Conservation (phyloP, 2,888 invertebrate genomes). For the Frankliniella intonsa region DNA sequence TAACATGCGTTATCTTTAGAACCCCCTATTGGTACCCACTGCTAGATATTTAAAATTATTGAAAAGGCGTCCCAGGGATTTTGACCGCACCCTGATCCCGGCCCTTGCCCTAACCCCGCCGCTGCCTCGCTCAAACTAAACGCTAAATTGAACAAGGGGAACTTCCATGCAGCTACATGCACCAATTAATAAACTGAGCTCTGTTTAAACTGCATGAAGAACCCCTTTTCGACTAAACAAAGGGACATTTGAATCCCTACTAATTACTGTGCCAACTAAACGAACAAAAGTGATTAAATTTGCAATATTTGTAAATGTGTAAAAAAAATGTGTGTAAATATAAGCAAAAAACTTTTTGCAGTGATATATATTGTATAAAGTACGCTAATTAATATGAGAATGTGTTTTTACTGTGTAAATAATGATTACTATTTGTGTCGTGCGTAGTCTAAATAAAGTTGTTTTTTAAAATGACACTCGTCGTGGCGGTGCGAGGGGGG, state of each 20-base stretch:
- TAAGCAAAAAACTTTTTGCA: constrained; percentile 24
- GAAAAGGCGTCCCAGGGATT: neutral
- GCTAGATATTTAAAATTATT: too few relatives aligned
- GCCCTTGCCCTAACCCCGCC: constrained; percentile 23
- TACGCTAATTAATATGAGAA: constrained; percentile 20
- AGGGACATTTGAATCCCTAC: neutral
- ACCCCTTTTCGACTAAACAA: constrained; percentile 14
- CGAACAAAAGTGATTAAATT: constrained; percentile 25
- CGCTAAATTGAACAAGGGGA: neutral
- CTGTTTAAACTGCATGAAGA: constrained; percentile 3
- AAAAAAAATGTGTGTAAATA: constrained; percentile 23
- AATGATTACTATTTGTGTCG: constrained; percentile 22
- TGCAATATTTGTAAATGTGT: constrained; percentile 27
- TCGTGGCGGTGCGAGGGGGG: constrained; percentile 10
- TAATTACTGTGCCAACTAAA: constrained; percentile 25
- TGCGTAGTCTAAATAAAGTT: constrained; percentile 21
- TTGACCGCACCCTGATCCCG: neutral
- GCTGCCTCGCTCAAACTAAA: constrained; percentile 26
- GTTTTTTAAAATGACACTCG: constrained; percentile 5
- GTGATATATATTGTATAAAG: constrained; percentile 27
- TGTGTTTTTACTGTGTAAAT: constrained; percentile 27
- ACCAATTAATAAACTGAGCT: constrained; percentile 17
- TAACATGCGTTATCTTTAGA: neutral
- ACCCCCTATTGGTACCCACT: too few relatives aligned
- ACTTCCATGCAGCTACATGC: constrained; percentile 1